Percentiles rank a stretch among this genome's conserved stretches.
Conservation (phyloP, 1,140 invertebrate genomes). For the Drosophila pruinosa region DNA sequence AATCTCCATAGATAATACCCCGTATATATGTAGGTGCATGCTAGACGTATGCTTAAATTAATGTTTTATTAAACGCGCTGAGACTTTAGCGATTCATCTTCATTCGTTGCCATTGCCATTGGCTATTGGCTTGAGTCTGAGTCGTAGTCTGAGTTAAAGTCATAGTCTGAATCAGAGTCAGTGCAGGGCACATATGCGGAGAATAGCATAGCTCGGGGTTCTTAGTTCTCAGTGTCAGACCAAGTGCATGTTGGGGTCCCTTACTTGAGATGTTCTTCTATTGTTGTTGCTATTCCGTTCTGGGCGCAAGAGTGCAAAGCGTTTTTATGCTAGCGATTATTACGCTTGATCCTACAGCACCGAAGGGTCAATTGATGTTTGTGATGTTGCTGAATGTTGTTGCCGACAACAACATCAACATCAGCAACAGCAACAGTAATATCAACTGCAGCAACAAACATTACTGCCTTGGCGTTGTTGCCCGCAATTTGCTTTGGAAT, state of each 20-base stretch:
- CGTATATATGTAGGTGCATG: neutral
- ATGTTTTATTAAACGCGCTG: slow-evolving; percentile 52
- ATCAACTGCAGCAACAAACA: slow-evolving; percentile 41
- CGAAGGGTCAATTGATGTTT: slow-evolving; percentile 82
- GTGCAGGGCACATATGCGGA: slow-evolving; percentile 19
- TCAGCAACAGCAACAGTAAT: slow-evolving; percentile 33
- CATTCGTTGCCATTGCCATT: slow-evolving; percentile 40
- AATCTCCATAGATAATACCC: slow-evolving; percentile 22
- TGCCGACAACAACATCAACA: slow-evolving; percentile 38
- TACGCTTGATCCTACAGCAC: slow-evolving; percentile 82
- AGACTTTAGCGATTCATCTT: slow-evolving; percentile 47
- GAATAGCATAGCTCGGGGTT: slow-evolving; percentile 3
- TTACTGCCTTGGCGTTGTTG: slow-evolving; percentile 40
- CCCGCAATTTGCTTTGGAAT: slow-evolving; percentile 80
- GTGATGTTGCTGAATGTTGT: slow-evolving; percentile 76
- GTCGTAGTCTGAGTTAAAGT: neutral
- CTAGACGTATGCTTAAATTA: slow-evolving; percentile 36
- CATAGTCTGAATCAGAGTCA: neutral
- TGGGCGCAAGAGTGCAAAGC: slow-evolving; percentile 77
- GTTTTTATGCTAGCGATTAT: slow-evolving; percentile 82
- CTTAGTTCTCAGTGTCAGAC: slow-evolving; percentile 19
- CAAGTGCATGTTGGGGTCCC: slow-evolving; percentile 20
- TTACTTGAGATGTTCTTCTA: slow-evolving; percentile 1
- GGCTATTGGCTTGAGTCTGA: slow-evolving; percentile 31
- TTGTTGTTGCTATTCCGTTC: slow-evolving; percentile 22